phyloP scores from a whole-genome alignment of 1,140 invertebrate genomes.

The Episyrphus balteatus region DNA sequence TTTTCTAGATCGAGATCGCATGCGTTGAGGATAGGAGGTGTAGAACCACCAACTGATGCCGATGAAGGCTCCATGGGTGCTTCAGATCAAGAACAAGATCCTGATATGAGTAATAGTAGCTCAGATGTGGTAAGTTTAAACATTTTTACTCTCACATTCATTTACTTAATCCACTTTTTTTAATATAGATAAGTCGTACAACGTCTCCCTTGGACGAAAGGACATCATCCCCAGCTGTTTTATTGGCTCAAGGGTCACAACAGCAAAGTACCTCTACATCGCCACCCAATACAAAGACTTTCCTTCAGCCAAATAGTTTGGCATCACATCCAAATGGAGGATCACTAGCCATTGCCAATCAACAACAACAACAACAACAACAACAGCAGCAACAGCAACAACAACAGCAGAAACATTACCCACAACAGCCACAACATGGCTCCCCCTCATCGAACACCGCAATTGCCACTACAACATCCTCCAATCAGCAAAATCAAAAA shows the following conservation, averaged over 20 bases:
- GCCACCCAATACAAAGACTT: neutral
- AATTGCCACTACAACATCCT: neutral
- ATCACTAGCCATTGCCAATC: neutral
- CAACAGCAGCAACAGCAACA: conserved; percentile 5
- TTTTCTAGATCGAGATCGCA: conserved; percentile 59
- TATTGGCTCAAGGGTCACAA: neutral
- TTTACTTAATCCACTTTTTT: neutral
- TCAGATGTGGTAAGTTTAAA: conserved; percentile 25
- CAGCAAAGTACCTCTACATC: neutral
- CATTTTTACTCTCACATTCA: neutral
- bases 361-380: conserved; percentile 13
- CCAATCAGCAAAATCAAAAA: neutral
- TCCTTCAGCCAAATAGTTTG: no score
- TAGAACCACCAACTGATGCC: conserved; percentile 41
- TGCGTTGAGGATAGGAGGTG: conserved; percentile 52
- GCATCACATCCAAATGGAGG: no score
- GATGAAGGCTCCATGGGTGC: conserved; percentile 43
- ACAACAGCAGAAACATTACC: neutral
- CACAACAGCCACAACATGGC: neutral
- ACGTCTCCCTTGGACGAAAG: conserved; percentile 28
- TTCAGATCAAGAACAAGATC: conserved; percentile 38
- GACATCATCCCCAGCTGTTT: neutral
- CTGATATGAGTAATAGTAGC: conserved; percentile 32
- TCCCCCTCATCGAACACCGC: neutral
- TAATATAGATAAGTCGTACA: conserved; percentile 24